Conservation (phyloP, 2,113 vertebrate genomes). For the Plotosus lineatus region DNA sequence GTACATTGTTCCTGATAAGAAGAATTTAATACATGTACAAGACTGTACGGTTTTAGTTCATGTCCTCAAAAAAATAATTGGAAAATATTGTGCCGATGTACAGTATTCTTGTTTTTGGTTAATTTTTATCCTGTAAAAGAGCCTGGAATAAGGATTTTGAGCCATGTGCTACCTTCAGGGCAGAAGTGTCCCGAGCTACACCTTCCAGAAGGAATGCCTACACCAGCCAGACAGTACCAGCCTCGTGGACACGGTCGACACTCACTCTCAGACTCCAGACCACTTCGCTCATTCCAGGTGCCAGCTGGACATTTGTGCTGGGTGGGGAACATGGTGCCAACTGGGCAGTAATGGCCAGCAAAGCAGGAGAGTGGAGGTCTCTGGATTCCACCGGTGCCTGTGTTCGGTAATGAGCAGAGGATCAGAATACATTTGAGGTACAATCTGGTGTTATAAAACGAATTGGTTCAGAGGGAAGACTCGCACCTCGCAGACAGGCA, state of each 20-base stretch:
- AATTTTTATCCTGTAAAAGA: too few species aligned
- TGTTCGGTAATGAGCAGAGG: neutral
- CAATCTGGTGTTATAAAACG: neutral
- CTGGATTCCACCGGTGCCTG: conserved; percentile 81
- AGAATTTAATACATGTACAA: neutral
- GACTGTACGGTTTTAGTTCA: conserved; percentile 4
- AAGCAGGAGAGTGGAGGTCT: conserved; percentile 79
- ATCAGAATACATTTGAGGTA: neutral
- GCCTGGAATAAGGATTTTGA: neutral
- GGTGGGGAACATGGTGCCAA: conserved; percentile 77
- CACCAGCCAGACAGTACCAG: conserved; percentile 81
- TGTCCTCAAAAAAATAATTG: neutral
- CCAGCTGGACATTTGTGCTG: conserved; percentile 84
- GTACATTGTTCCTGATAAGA: conserved; percentile 69
- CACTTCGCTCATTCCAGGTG: conserved; percentile 80
- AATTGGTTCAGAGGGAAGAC: neutral
- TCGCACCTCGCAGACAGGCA: conserved; percentile 77
- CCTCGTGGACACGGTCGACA: conserved; percentile 75
- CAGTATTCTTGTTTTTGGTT: neutral
- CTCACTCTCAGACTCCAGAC: conserved; percentile 67
- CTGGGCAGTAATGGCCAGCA: conserved; percentile 83
- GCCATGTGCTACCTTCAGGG: conserved; percentile 70
- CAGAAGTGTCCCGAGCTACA: conserved; percentile 86
- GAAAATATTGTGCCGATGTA: neutral
- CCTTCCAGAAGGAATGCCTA: conserved; percentile 71